Evolutionary conservation across 2,797 vertebrate species (phyloP), one percentile per base, ranked within the genome.

Genomic region (Diceros bicornis): DNA sequence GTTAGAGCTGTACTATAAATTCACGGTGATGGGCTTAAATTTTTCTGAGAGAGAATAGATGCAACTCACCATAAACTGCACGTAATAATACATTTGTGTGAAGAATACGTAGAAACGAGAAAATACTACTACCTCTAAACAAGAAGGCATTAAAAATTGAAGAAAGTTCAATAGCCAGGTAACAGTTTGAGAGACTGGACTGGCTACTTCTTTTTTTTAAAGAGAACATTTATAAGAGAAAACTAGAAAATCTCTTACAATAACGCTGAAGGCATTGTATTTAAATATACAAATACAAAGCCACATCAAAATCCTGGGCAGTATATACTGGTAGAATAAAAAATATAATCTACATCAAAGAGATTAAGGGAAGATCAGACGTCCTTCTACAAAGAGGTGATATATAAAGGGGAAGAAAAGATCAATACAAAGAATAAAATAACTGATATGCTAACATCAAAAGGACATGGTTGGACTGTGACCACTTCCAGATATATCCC

Each of bases 251-350:
- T 83, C 81, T 95, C 32, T 79, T 85, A 92, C 32, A 87, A 64
- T 74, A 94, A 96, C 75, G 52, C 32, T 57, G 64, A 95, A 95
- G 29, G 69, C 44, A 71, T 90, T 27, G 25, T 78, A 97, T 81
- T 92, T 96, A 96, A 96, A 52, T 52, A 95, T 41, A 97, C 59
- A 96, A 95, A 92, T 71, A 91, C 20, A 93, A 96, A 93, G 79
- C 66, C 94, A 96, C 74, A 94, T 61, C 62, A 96, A 94, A 92
- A 97, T 93, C 32, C 44, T 74, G 52, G 18, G 69, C 87, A 89
- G 17, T 55, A 81, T 18, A 66, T 44, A 96, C 11, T 85, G 29
- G 62, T 37, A 96, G 66, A 95, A 94, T 90, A 88, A 91, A 94
- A 98, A 96, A 94, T 84, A 83, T 52, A 88, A 91, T 68, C 50